phyloP scores from a whole-genome alignment of 2,888 invertebrate genomes.

The Ellobium chinense region DNA sequence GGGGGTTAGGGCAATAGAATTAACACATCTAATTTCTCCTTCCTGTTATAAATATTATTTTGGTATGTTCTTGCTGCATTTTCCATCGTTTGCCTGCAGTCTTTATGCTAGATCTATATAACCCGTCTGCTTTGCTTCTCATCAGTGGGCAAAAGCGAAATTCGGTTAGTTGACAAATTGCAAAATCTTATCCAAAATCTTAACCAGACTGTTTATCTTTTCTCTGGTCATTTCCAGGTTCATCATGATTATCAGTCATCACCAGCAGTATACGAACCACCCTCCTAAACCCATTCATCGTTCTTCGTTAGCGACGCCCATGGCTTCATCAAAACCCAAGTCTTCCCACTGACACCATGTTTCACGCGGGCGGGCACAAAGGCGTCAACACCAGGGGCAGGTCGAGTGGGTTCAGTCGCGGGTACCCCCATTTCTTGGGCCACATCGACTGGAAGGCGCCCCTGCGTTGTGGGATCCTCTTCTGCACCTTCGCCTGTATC shows the following conservation, averaged over 20 bases:
- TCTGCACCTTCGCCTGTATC: constrained; percentile 37
- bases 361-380: constrained; percentile 36
- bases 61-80: too few species aligned
- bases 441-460: constrained; percentile 42
- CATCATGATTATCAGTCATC: neutral
- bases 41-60: too few species aligned
- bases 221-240: neutral
- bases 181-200: too few species aligned
- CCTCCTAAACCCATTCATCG: neutral
- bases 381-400: constrained; percentile 23
- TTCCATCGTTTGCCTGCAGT: too few species aligned
- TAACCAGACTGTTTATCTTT: too few species aligned
- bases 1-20: too few species aligned
- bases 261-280: neutral
- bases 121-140: too few species aligned
- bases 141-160: too few species aligned
- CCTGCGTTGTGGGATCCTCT: constrained; percentile 40
- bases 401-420: constrained; percentile 19
- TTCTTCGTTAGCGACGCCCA: neutral
- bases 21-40: too few species aligned
- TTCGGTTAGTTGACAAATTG: too few species aligned
- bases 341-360: constrained; percentile 24
- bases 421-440: constrained; percentile 21
- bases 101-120: too few species aligned
- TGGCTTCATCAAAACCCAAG: neutral